Evolutionary conservation across 1,140 invertebrate species (phyloP), one percentile per base, ranked within the genome.

Genomic region (Ceratitis capitata): DNA sequence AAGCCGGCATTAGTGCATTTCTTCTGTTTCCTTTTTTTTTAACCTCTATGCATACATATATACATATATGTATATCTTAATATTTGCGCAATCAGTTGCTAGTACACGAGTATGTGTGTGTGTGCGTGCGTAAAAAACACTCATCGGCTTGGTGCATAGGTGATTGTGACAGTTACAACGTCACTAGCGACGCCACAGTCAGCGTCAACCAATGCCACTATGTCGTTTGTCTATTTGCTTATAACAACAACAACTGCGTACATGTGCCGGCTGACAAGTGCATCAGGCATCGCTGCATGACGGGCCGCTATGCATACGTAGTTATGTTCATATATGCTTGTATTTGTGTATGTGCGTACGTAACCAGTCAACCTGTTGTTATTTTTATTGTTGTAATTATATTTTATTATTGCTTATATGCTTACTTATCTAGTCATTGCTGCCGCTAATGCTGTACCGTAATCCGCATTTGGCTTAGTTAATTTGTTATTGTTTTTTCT

Each of bases 1-100:
- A 78, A 78, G 61, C 69, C 69, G 69, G 69, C 69, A 10, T 10
- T 78, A 45, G 69, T 23, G 39, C 69, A 45, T 78, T 74, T 74
- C 64, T 47, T 45, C 51, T 56, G 19, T 23, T 56, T 23, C 19
- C 51, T 56, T 56, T 23, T 56, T 23, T n/a, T 56, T 56, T 56
- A n/a, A 19, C 1, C 51, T 4, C n/a, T 23, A n/a, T 23, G 9
- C 47, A 49, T 16, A 3, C 47, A 49, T 49, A 5, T 16, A 56
- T 23, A 56, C 51, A 53, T n/a, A 56, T 23, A 56, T 14, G 3
- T 23, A 23, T 1, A 56, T 23, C 14, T 74, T n/a, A 19, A 42
- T 42, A 42, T 9, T 32, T 35, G 32, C 61, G 19, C 16, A 69
- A 5, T 14, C 7, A 14, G n/a, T n/a, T 35, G 32, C 61, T 6